Evolutionary conservation across 2,113 vertebrate genomes (phyloP).

Genomic region (Stigmatopora argus): DNA sequence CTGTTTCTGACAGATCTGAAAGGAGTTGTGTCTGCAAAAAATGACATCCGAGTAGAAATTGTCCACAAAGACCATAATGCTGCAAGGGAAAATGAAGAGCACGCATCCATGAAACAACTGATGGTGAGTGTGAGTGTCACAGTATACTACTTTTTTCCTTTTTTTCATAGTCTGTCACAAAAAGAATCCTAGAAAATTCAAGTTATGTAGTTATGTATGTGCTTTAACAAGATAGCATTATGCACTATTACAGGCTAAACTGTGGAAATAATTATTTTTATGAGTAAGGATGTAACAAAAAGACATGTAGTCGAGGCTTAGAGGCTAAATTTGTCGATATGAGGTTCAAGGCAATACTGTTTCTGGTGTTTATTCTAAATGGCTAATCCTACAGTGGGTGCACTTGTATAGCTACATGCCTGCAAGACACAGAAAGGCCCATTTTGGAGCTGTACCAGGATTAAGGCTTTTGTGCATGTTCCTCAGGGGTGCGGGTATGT

Average conservation of each 20-base stretch:
- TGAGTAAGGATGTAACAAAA: constrained; percentile 41
- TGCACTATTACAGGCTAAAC: constrained; percentile 22
- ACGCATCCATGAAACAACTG: constrained; percentile 91
- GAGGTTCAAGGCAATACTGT: constrained; percentile 26
- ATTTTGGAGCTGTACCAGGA: constrained; percentile 39
- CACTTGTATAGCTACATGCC: constrained; percentile 39
- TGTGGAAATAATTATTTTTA: constrained; percentile 13
- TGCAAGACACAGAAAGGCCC: constrained; percentile 38
- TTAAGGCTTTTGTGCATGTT: constrained; percentile 33
- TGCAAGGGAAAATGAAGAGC: constrained; percentile 84
- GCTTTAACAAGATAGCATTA: constrained; percentile 17
- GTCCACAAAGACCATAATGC: constrained; percentile 94
- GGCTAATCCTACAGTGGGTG: constrained; percentile 47
- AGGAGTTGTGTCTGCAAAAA: constrained; percentile 94
- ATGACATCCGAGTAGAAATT: constrained; percentile 97
- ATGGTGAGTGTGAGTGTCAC: constrained; percentile 84
- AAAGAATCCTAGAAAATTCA: neutral
- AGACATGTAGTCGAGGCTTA: constrained; percentile 13
- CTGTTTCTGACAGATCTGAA: constrained; percentile 81
- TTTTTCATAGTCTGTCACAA: neutral
- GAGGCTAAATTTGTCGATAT: constrained; percentile 52
- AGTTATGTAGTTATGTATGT: constrained; percentile 2
- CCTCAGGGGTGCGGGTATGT: constrained; percentile 45
- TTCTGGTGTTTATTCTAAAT: constrained; percentile 43
- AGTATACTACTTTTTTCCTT: constrained; percentile 29